A percentile compares a stretch with the other conserved stretches of the same genome.
Conservation (phyloP, 2,113 vertebrate genomes). For the Pomatostomus ruficeps region DNA sequence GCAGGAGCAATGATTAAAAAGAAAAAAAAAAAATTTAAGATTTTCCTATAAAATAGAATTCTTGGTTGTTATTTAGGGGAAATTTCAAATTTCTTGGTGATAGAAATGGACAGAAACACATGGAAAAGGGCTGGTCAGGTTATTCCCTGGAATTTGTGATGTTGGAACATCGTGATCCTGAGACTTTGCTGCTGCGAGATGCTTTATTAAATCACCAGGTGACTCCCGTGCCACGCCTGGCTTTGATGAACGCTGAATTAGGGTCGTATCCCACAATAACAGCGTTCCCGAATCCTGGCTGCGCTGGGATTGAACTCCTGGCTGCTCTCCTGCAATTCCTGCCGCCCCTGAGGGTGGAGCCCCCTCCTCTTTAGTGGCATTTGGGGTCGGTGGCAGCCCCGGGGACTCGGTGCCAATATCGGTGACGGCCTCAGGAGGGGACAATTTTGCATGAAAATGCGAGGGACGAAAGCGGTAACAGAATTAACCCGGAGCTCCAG, state of each 20-base stretch:
- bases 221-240: slow-evolving; percentile 43
- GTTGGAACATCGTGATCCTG: slow-evolving; percentile 25
- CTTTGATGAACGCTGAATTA: slow-evolving; percentile 76
- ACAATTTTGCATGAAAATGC: slow-evolving; percentile 60
- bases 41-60: not conserved
- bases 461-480: slow-evolving; percentile 56
- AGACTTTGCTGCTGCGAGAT: slow-evolving; percentile 47
- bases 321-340: slow-evolving; percentile 61
- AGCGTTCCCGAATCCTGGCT: slow-evolving; percentile 66
- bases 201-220: slow-evolving; percentile 70
- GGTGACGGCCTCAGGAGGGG: not conserved
- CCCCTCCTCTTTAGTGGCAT: slow-evolving; percentile 42
- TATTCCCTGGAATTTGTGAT: slow-evolving; percentile 20
- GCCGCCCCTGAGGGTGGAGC: slow-evolving; percentile 52
- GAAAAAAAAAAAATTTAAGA: not conserved
- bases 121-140: not conserved
- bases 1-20: not conserved
- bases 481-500: slow-evolving; percentile 59
- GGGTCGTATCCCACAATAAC: slow-evolving; percentile 71
- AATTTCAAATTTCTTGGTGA: not conserved
- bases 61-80: not conserved
- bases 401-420: slow-evolving; percentile 43
- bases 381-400: slow-evolving; percentile 17
- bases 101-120: not conserved
- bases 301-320: slow-evolving; percentile 73